These are phyloP conservation scores for Monarcha castaneiventris DNA, from an alignment of 2,113 vertebrate genomes.

Conservation along the genomic window DNA sequence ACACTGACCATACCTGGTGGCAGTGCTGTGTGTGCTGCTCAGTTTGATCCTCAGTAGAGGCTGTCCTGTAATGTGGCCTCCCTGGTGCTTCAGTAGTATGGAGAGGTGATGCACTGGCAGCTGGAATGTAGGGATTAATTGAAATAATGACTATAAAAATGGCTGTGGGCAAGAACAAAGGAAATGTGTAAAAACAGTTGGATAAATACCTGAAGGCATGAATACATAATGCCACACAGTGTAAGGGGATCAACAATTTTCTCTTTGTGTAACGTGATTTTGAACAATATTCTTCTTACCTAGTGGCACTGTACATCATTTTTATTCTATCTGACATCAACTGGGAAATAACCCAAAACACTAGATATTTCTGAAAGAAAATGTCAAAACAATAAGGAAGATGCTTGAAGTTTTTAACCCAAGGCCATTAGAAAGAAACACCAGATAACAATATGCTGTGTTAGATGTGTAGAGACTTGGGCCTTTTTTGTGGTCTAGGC, in stretches of 20 bases:
- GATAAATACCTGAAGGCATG: background rate
- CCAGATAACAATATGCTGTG: background rate
- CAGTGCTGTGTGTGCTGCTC: background rate
- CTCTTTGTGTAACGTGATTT: background rate
- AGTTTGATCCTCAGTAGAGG: background rate
- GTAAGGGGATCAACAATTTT: background rate
- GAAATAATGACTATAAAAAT: background rate
- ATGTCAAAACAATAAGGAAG: background rate
- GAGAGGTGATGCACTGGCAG: background rate
- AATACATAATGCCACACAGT: background rate
- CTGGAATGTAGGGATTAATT: background rate
- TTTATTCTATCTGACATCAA: background rate
- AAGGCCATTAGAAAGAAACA: background rate
- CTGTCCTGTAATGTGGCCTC: background rate
- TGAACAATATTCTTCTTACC: background rate
- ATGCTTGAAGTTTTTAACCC: background rate
- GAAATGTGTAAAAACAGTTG: background rate
- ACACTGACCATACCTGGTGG: rapidly evolving
- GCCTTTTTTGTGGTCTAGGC: background rate
- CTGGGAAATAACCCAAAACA: background rate
- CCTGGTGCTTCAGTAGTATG: background rate
- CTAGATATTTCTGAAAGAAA: background rate
- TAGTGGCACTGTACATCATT: background rate
- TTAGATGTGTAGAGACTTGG: background rate
- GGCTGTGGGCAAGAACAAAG: background rate